Evolutionary conservation across 2,113 vertebrate genomes (phyloP).

Genomic region (Forbesichthys papilliferus): DNA sequence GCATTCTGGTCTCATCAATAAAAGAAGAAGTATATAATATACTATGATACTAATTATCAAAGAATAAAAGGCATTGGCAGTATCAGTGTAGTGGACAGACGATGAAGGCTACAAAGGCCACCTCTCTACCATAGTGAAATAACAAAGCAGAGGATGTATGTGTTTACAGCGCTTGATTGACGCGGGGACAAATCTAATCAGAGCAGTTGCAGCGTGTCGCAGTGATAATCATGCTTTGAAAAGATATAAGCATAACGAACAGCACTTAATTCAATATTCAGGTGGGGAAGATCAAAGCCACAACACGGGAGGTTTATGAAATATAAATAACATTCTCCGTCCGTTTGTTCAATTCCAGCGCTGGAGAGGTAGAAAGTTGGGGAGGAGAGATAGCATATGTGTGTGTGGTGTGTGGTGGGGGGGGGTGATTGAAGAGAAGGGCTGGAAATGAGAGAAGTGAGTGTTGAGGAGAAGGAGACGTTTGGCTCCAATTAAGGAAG

Average conservation of each 20-base stretch:
- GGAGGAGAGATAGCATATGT: not conserved
- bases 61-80: no score
- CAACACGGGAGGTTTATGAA: conserved; percentile 32
- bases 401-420: not conserved
- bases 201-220: not conserved
- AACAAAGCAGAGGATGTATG: not conserved
- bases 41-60: no score
- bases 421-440: not conserved
- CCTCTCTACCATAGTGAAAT: not conserved
- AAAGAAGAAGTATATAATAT: no score
- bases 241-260: not conserved
- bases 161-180: not conserved
- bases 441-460: not conserved
- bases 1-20: no score
- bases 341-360: not conserved
- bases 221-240: not conserved
- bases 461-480: not conserved
- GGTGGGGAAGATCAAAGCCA: conserved; percentile 48
- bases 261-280: conserved; percentile 12
- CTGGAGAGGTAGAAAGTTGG: not conserved
- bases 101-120: not conserved
- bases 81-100: not conserved
- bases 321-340: conserved; percentile 31
- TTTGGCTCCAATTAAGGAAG: conserved; percentile 5
- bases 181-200: not conserved